Conservation (phyloP, 2,797 vertebrate genomes). For the Iguana delicatissima region DNA sequence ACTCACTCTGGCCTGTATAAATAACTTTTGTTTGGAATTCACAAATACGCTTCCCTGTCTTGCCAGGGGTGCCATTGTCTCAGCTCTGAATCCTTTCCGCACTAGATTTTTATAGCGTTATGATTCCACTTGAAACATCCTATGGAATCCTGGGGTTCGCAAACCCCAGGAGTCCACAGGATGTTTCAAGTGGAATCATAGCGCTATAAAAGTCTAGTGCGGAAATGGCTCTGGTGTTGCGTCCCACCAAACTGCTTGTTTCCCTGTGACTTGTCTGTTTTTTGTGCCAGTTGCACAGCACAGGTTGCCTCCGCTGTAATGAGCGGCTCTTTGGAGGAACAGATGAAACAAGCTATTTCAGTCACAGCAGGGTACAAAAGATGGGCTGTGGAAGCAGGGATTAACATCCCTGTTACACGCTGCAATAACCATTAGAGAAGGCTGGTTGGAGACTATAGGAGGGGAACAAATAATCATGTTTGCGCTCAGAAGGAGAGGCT, state of each 20-base stretch:
- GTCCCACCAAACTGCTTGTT: neutral
- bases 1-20: neutral
- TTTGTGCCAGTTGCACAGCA: fast-evolving
- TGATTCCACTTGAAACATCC: no score
- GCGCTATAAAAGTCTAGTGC: no score
- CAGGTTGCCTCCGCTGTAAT: neutral
- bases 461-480: neutral
- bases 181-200: no score
- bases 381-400: neutral
- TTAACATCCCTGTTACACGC: neutral
- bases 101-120: no score
- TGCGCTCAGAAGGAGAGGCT: no score
- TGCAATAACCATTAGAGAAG: neutral
- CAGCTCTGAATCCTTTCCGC: no score
- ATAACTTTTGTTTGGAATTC: neutral
- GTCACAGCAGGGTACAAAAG: slow-evolving; percentile 17
- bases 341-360: neutral
- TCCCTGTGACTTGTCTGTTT: neutral
- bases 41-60: neutral
- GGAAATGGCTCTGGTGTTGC: neutral
- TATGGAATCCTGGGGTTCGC: no score
- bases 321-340: neutral
- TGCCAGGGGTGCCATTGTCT: no score
- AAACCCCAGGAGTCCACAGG: no score
- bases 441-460: neutral